A percentile compares a stretch with the other conserved stretches of the same genome.
Conservation (phyloP, 2,888 invertebrate species). For the Rhaphigaster nebulosa region DNA sequence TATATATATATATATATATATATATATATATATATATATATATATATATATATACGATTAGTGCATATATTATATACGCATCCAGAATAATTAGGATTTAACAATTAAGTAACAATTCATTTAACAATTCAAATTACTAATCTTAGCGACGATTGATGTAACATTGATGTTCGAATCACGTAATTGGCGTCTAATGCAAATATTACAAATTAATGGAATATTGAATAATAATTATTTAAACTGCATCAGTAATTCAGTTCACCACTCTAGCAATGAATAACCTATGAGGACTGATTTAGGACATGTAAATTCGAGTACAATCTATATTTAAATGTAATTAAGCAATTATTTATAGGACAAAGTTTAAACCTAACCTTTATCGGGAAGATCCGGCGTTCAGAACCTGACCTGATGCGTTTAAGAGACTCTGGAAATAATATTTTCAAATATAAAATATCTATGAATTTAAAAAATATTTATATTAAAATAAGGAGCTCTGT, state of each 20-base stretch:
- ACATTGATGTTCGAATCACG: not conserved
- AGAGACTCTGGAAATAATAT: not conserved
- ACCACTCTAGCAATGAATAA: not conserved
- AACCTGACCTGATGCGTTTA: not conserved
- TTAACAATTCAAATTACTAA: not conserved
- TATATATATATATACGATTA: too few species aligned
- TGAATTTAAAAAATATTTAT: too few species aligned
- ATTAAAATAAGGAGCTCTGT: too few species aligned
- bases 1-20: too few species aligned
- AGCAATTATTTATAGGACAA: not conserved
- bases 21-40: too few species aligned
- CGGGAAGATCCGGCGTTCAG: not conserved
- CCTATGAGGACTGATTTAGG: not conserved
- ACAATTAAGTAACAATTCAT: too few species aligned
- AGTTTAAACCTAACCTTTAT: not conserved
- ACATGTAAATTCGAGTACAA: not conserved
- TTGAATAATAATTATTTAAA: not conserved
- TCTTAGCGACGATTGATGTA: not conserved
- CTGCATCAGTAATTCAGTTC: not conserved
- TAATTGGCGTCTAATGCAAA: not conserved
- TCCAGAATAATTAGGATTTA: too few species aligned
- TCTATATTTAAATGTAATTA: not conserved
- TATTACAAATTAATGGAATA: not conserved
- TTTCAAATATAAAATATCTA: not conserved
- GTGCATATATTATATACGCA: too few species aligned